Evolutionary conservation across 2,797 vertebrate genomes (phyloP), one percentile per base, ranked within the genome.

Genomic region (Petrocephalus sullivani): DNA sequence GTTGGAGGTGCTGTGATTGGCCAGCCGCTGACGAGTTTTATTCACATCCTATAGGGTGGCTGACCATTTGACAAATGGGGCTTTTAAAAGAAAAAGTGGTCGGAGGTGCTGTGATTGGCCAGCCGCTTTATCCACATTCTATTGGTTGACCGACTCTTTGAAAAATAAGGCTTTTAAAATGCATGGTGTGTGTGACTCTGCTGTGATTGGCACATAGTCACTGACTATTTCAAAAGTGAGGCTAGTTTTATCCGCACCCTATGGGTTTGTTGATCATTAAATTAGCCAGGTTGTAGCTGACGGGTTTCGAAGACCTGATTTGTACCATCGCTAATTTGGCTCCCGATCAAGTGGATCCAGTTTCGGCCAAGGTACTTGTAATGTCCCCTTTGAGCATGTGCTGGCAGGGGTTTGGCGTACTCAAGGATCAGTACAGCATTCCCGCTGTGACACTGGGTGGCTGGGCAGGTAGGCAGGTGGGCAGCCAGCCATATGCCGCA

Each of bases 61-160:
- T 71, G 64, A 71, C 64, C 64, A 37, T 71, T 71, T 71, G 64
- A 71, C 64, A 71, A 71, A 71, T 71, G 64, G 33, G 64, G 64
- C 64, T 71, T 71, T 71, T 71, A 71, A 71, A 33, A 71, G 64
- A 33, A 23, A 71, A 67, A 71, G 64, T 71, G 64, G 23, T 33
- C 37, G 23, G 4, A 12, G 28, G 23, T 10, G 28, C 14, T 71
- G 64, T 71, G 64, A 71, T 71, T 71, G 64, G 64, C 64, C 23
- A 71, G 28, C 14, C 64, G 28, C 33, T 71, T 71, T 71, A 71
- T 71, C 64, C 64, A 71, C 64, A 37, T 71, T 10, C 64, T 71
- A 71, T 71, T 71, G 64, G 64, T 71, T 71, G 64, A 28, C 64
- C 33, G 64, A 71, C 28, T 12, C 33, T 71, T 71, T 71, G 64